phyloP scores from a whole-genome alignment of 2,797 vertebrate genomes.

The Peromyscus melanophrys region DNA sequence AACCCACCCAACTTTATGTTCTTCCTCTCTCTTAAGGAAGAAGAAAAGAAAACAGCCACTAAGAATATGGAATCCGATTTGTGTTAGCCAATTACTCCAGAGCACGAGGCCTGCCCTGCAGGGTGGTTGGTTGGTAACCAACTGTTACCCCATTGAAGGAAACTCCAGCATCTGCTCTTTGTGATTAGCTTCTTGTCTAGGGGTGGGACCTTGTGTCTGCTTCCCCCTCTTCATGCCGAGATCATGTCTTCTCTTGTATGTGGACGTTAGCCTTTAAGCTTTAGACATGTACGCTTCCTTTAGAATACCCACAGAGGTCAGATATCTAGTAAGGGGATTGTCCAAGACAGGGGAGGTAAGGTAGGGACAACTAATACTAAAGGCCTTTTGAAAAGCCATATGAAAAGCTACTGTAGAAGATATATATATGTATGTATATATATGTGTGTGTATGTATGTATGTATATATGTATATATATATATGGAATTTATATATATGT shows the following conservation, averaged over 20 bases:
- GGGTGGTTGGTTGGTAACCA: not conserved
- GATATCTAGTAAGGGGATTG: not conserved
- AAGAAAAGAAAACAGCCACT: not conserved
- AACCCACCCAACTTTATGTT: not conserved
- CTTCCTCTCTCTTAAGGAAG: not conserved
- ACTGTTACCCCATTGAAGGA: too few species aligned
- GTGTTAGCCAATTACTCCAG: not conserved
- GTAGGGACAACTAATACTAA: not conserved
- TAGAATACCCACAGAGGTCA: not conserved
- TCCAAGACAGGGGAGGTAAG: not conserved
- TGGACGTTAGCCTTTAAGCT: not conserved
- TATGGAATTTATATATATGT: not conserved
- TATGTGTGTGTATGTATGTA: too few species aligned
- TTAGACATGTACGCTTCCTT: not conserved
- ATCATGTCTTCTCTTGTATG: not conserved
- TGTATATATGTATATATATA: too few species aligned
- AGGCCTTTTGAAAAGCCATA: not conserved
- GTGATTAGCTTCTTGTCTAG: not conserved
- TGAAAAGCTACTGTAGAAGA: not conserved
- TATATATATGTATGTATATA: not conserved
- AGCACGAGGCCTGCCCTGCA: not conserved
- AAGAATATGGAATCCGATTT: not conserved
- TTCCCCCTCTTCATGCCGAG: not conserved
- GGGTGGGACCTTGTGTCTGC: not conserved
- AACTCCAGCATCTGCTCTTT: not conserved